Evolutionary conservation across 2,888 invertebrate genomes (phyloP), one percentile per base, ranked within the genome.

Genomic region (Pseudoips prasinana): DNA sequence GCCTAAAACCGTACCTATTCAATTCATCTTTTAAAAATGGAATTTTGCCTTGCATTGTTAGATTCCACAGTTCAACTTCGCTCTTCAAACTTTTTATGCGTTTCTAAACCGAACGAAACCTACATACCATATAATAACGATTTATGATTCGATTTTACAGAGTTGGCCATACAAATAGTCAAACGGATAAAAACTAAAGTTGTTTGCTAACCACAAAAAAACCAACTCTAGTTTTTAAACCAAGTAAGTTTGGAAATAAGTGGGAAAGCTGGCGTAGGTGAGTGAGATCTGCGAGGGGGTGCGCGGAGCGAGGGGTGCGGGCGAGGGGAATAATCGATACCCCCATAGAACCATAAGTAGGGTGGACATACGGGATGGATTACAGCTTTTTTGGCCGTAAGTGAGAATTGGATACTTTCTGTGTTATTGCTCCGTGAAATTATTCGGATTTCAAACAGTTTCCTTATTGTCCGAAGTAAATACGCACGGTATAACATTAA

Each of bases 341-440:
- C 79, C 70, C 84, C 83, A 83, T 84, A 77, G 82, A 77, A 74
- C 73, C 76, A 70, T 73, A 73, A 76, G 79, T 71, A 80, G 77
- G 78, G 79, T 81, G 82, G 78, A 78, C 82, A 79, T 70, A 75
- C 73, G 66, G 64, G 63, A 54, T 63, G 60, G 68, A 69, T 72
- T 74, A 71, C 55, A 49, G 53, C 64, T 57, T 56, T 69, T 77
- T 78, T 77, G 67, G 69, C 72, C 66, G 63, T 66, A 66, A 78
- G 61, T 52, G 42, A 32, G 42, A 40, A 48, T 43, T 45, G 33
- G 11, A 9, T 25, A 31, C 18, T 28, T 22, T 30, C 22, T 26
- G 25, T 24, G 41, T 29, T 29, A 25, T 2, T 14, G 14, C 22
- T 8, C 22, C 22, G 10, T 19, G n/a, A 29, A 29, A 19, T 29